Conservation (phyloP, 2,113 vertebrate species). For the Paradisaea rubra region DNA sequence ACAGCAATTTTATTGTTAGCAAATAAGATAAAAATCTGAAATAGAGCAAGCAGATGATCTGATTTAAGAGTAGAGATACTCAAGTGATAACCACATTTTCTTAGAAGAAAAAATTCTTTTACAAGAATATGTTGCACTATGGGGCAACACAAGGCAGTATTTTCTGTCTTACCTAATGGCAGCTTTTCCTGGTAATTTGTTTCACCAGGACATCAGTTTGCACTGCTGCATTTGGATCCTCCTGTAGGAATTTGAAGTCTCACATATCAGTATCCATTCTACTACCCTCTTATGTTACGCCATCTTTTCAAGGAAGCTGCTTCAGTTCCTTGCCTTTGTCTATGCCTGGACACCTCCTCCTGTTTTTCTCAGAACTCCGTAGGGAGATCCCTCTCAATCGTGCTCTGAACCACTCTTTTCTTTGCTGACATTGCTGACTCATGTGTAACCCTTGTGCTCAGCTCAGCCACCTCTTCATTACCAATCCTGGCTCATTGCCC, state of each 20-base stretch:
- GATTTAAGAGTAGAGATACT: neutral
- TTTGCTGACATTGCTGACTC: slow-evolving; percentile 13
- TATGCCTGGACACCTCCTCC: neutral
- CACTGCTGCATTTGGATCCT: neutral
- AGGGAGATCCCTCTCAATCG: neutral
- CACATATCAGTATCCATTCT: neutral
- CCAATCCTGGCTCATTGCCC: neutral
- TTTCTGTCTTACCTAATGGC: neutral
- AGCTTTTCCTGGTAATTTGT: neutral
- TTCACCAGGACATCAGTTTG: neutral
- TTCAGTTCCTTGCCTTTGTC: neutral
- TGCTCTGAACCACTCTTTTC: neutral
- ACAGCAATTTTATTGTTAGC: slow-evolving; percentile 11
- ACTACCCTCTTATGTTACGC: neutral
- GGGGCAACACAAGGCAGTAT: neutral
- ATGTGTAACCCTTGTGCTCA: neutral
- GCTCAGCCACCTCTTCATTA: slow-evolving; percentile 26
- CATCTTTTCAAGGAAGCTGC: neutral
- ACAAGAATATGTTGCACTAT: neutral
- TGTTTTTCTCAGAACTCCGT: neutral
- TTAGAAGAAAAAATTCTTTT: neutral
- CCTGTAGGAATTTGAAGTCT: neutral
- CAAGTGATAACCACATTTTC: neutral
- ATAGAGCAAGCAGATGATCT: neutral
- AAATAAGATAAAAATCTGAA: neutral